Evolutionary conservation across 2,888 invertebrate genomes (phyloP).

Genomic region (Bunonema sp.): DNA sequence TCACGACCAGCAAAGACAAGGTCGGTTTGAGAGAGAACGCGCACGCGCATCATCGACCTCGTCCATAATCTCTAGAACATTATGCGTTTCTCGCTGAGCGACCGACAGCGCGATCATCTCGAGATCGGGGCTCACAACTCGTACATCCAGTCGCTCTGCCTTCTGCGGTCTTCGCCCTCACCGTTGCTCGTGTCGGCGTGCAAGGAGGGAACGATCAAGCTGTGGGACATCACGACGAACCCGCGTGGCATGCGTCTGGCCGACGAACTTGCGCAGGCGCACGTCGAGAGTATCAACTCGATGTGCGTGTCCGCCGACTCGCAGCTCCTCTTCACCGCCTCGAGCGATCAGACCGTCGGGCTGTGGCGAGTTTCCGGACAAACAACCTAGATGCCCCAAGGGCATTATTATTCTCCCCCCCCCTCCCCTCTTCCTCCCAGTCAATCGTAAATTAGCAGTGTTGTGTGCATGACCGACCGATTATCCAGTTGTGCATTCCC

Average conservation of each 20-base stretch:
- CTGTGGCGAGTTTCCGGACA: conserved; percentile 10
- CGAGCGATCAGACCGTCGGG: conserved; percentile 47
- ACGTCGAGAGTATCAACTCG: conserved; percentile 56
- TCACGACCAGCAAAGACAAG: conserved; percentile 70
- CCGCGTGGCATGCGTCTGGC: conserved; percentile 52
- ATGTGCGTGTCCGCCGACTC: conserved; percentile 58
- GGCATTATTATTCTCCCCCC: too few relatives aligned
- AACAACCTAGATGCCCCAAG: too few relatives aligned
- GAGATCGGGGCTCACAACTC: conserved; percentile 20
- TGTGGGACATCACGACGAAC: conserved; percentile 62
- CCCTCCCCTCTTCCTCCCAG: too few relatives aligned
- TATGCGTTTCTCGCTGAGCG: conserved; percentile 23
- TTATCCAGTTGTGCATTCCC: too few relatives aligned
- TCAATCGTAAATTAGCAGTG: too few relatives aligned
- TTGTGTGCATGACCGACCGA: too few relatives aligned
- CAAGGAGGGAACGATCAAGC: conserved; percentile 61
- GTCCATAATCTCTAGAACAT: conserved; percentile 20
- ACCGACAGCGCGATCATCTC: conserved; percentile 23
- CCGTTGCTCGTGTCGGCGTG: conserved; percentile 51
- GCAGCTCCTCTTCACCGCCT: conserved; percentile 62
- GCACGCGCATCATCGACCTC: too few relatives aligned
- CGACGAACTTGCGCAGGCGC: conserved; percentile 17
- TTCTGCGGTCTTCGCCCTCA: neutral
- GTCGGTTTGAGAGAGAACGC: too few relatives aligned
- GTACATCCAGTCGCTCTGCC: conserved; percentile 10